Evolutionary conservation across 2,888 invertebrate species (phyloP).

Genomic region (Apamea epomidion): DNA sequence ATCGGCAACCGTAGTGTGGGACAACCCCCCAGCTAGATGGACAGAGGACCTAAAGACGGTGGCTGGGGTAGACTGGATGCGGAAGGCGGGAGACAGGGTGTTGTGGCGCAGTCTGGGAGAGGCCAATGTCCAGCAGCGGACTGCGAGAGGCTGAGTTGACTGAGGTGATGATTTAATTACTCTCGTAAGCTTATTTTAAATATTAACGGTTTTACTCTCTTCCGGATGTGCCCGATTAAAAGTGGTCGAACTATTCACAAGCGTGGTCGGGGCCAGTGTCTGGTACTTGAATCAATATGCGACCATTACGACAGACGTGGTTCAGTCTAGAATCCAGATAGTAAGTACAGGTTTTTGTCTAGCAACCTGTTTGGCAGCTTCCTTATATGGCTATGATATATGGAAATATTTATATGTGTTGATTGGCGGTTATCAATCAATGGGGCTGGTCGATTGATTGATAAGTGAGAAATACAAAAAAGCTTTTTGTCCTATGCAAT

Average conservation of each 20-base stretch:
- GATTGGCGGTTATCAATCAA: not conserved
- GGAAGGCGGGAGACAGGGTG: too few relatives aligned
- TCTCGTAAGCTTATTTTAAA: too few relatives aligned
- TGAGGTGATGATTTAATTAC: too few relatives aligned
- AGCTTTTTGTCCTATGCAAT: not conserved
- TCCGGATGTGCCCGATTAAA: too few relatives aligned
- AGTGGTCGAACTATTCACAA: not conserved
- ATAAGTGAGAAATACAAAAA: not conserved
- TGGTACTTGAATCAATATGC: not conserved
- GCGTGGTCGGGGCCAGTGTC: not conserved
- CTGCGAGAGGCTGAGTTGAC: too few relatives aligned
- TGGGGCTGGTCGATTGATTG: slow-evolving; percentile 9
- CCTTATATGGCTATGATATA: slow-evolving; percentile 11
- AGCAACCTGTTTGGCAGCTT: not conserved
- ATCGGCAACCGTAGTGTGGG: too few relatives aligned
- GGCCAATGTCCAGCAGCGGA: too few relatives aligned
- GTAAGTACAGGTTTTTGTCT: slow-evolving; percentile 2
- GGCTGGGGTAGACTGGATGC: too few relatives aligned
- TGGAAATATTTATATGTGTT: not conserved
- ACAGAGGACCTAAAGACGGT: too few relatives aligned
- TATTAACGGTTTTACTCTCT: too few relatives aligned
- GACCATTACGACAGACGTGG: not conserved
- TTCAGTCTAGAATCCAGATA: slow-evolving; percentile 9
- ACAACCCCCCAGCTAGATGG: too few relatives aligned
- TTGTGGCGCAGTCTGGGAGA: too few relatives aligned